Base-by-base conservation (phyloP, 2,888 invertebrate species). In the Mantis religiosa region DNA sequence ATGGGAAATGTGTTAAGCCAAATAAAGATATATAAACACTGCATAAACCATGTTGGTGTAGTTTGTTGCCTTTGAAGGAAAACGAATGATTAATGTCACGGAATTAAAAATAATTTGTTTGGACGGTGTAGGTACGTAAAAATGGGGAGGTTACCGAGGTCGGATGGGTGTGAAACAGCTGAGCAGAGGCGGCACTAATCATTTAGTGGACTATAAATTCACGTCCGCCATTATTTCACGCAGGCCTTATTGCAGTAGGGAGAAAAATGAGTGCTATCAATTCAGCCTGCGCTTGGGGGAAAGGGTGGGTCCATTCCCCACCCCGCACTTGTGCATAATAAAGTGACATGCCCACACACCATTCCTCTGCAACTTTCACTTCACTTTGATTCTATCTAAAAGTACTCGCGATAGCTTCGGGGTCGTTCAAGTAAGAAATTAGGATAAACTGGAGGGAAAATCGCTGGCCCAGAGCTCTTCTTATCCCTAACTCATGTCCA, bases 161-260 rank as follows among this genome's bases (percentile, higher is more conserved):
- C 88, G 71, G 88, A 88, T 30, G 83, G 88, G 88, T 84, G 88
- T 88, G 88, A 88, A 88, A 88, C 83, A 71, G 83, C 25, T 54
- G 88, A 84, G 82, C 15, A 27, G 86, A 20, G 28, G 28, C 83
- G 14, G 47, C 88, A 88, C 88, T 88, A 88, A 88, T 88, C 88
- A 88, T 88, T 88, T 88, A 84, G 47, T 83, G 83, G 54, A 83
- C 88, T 83, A 89, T 89, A 87, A 88, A 89, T 89, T 83, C 84
- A 83, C 87, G 89, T 88, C 89, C 84, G 28, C 28, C 86, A 83
- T 84, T 87, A 87, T 89, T 89, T 89, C 88, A 89, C 88, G 89
- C 88, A 9, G 88, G 54, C 84, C 88, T 83, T 88, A 88, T 88
- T 84, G 88, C 88, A 47, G 30, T 30, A 88, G 12, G 84, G 88